Evolutionary conservation across 2,888 invertebrate genomes (phyloP), one percentile per base, ranked within the genome.

Genomic region (Apantesis nais): DNA sequence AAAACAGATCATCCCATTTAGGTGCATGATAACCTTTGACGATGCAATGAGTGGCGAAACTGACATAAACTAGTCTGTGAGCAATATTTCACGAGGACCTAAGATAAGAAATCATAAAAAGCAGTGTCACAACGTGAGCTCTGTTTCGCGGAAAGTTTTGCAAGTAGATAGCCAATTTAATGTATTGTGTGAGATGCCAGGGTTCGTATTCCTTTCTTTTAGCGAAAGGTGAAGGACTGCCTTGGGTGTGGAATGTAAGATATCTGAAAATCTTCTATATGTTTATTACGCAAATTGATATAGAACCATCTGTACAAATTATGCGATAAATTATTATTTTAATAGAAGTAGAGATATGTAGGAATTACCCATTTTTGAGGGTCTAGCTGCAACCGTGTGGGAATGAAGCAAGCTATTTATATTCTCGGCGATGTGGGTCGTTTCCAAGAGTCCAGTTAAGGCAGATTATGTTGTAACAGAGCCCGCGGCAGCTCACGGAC

Each of bases 161-260:
- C 86, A 91, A 92, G 89, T 87, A 85, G 83, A 85, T 83, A 84
- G 82, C 83, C 84, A 80, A 85, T 86, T 89, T 86, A 83, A 83
- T 83, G 85, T 88, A 90, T 89, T 90, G 90, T 91, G 86, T 87
- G 86, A 86, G 87, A 87, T 84, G 88, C 85, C 88, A 84, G 83
- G 84, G 87, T 83, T 87, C 88, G 84, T 84, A 85, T 88, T 88
- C 89, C 88, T 90, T 89, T 90, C 89, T 85, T 88, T 89, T 87
- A 83, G 79, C 80, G 82, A 93, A 93, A 93, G 92, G 93, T 92
- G 93, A 93, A 93, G 94, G 93, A 90, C 90, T 81, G 78, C 52
- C 72, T 64, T 68, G 77, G 80, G 78, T 75, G 78, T 76, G 89
- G 87, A 88, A 89, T 90, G 87, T 83, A 84, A 88, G 86, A 89